Percentiles rank a stretch among this genome's conserved stretches.
Evolutionary conservation across 2,113 vertebrate genomes (phyloP).

Genomic region (Ceyx melanurus): DNA sequence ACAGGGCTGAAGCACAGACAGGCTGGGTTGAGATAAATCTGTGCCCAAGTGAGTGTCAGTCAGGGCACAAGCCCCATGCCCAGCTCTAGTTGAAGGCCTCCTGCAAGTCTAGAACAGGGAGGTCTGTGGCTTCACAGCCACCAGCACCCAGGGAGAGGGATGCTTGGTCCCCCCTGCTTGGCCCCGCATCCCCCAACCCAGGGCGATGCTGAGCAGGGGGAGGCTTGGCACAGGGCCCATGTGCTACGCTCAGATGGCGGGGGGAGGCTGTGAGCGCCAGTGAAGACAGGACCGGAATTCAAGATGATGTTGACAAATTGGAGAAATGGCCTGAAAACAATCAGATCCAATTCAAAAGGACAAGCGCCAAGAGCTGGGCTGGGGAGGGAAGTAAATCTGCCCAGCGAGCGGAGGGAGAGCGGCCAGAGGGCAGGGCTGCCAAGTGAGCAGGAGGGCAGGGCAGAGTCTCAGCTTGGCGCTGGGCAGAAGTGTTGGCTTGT

Average conservation of each 20-base stretch:
- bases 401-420: not conserved
- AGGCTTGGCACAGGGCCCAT: not conserved
- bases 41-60: not conserved
- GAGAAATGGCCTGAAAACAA: constrained; percentile 70
- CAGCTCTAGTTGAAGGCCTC: not conserved
- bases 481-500: not conserved
- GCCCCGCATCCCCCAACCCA: accelerated
- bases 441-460: not conserved
- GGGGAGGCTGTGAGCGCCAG: not conserved
- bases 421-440: not conserved
- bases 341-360: constrained; percentile 63
- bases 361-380: constrained; percentile 37
- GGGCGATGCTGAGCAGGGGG: not conserved
- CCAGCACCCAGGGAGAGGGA: not conserved
- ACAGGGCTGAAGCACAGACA: not conserved
- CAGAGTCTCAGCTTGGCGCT: not conserved
- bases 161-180: accelerated
- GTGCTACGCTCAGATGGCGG: not conserved
- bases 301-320: constrained; percentile 65
- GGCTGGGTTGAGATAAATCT: not conserved
- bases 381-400: not conserved
- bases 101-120: accelerated
- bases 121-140: not conserved
- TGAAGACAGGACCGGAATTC: constrained; percentile 53
- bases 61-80: not conserved